Base-by-base conservation (phyloP, 2,888 invertebrate species). In the Nineta flava region DNA sequence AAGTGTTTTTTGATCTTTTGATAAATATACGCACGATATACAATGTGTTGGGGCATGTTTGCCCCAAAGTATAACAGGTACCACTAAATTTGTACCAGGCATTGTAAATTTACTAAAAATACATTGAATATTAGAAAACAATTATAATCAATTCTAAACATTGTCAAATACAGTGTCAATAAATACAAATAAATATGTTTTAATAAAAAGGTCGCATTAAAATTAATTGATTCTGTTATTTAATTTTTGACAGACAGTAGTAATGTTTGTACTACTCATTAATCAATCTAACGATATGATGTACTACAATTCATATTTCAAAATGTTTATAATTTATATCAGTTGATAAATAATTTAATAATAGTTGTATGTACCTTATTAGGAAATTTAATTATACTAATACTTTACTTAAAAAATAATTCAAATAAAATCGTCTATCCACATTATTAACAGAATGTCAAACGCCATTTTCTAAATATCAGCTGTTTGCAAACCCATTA, bases 31-130 rank as follows among this genome's bases (percentile, higher is more conserved):
- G 51, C 92, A 86, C 0, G 94, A 94, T 57, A 99, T 88, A 63
- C 94, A 94, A 70, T 97, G 96, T 2, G 95, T 93, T 1, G 97
- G 97, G 2, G 97, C 88, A 61, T 87, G 79, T 59, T 87, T 87
- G 31, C 97, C 97, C 99, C 99, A 99, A 50, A 99, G 72, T 53
- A 97, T 93, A 52, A 99, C 87, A 0, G 99, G 99, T 48, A 99
- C 92, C 51, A 97, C 93, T 55, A 99, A 74, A 70, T 87, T 90
- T 52, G 86, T 87, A 57, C 87, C 87, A 47, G 84, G 83, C 76
- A 86, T 85, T 68, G 55, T 59, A 35, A 7, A 15, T 35, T 12
- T 49, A n/a, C 9, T 17, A 16, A 9, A 38, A 13, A 15, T 13
- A 38, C 5, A 38, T 38, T 38, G 2, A 38, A 12, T 26, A 26